Evolutionary conservation across 2,888 invertebrate species (phyloP), one percentile per base, ranked within the genome.

Genomic region (Platerodrilus igneus): DNA sequence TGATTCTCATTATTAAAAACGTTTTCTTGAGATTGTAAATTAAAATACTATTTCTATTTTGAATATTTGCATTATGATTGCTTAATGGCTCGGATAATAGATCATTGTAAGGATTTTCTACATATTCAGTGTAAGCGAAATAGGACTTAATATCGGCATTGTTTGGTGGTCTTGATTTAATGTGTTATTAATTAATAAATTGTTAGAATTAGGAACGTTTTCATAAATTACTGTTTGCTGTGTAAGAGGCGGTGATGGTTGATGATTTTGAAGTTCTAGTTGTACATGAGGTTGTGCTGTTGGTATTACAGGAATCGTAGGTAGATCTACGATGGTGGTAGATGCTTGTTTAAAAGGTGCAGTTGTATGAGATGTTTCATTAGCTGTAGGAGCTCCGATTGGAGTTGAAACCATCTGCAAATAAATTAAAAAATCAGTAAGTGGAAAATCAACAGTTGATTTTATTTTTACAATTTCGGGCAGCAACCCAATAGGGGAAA

Each of bases 381-480:
- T 19, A n/a, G 37, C 3, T 48, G 53, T 53, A 6, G 62, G 55
- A 21, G 63, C 54, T 10, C 77, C 76, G 34, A 80, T 79, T 1
- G 79, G 77, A 13, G 80, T 79, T 8, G 79, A 79, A 41, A 79
- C 76, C 76, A 79, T 77, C 79, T 80, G 71, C 1, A 70, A 42
- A 22, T 23, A 23, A 16, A 14, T 19, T 19, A 16, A n/a, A 13
- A 26, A 13, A 31, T n/a, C n/a, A n/a, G n/a, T n/a, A n/a, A n/a
- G n/a, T n/a, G n/a, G n/a, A n/a, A n/a, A n/a, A n/a, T n/a, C n/a
- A n/a, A n/a, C n/a, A n/a, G n/a, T n/a, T n/a, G n/a, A n/a, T n/a
- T n/a, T n/a, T n/a, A n/a, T n/a, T n/a, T n/a, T n/a, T n/a, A n/a
- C n/a, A n/a, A n/a, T n/a, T n/a, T n/a, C n/a, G n/a, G n/a, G n/a